Conservation (phyloP, 2,797 vertebrate species). For the Takifugu rubripes region DNA sequence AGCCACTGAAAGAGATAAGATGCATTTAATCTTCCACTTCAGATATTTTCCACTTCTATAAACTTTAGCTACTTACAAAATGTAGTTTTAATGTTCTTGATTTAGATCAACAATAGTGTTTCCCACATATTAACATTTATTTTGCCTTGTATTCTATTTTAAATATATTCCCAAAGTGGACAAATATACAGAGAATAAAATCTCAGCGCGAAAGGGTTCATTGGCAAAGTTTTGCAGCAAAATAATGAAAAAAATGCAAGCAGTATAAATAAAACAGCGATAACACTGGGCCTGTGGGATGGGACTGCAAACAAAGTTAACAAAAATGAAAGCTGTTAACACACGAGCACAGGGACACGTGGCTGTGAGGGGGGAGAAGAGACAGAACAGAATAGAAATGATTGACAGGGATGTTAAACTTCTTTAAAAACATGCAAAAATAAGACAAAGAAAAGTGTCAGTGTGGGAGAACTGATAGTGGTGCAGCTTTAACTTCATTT, state of each 20-base stretch:
- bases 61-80: constrained; percentile 26
- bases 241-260: constrained; percentile 45
- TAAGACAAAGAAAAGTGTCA: constrained; percentile 1
- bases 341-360: constrained; percentile 22
- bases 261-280: constrained; percentile 51
- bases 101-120: constrained; percentile 20
- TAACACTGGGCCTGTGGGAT: constrained; percentile 37
- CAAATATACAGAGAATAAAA: constrained; percentile 6
- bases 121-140: constrained; percentile 19
- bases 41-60: constrained; percentile 32
- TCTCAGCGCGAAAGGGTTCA: constrained; percentile 29
- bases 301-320: constrained; percentile 34
- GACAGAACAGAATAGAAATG: not conserved
- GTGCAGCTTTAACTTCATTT: not conserved
- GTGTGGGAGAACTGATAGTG: not conserved
- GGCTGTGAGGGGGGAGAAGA: constrained; percentile 1
- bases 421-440: constrained; percentile 20
- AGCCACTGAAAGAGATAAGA: constrained; percentile 16
- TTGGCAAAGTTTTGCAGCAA: constrained; percentile 30
- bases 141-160: constrained; percentile 3
- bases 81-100: constrained; percentile 16
- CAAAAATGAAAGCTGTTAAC: constrained; percentile 44
- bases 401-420: constrained; percentile 37
- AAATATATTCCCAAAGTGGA: not conserved
- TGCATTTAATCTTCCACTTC: constrained; percentile 46